Evolutionary conservation across 2,888 invertebrate genomes (phyloP).

Genomic region (Acheta domesticus): DNA sequence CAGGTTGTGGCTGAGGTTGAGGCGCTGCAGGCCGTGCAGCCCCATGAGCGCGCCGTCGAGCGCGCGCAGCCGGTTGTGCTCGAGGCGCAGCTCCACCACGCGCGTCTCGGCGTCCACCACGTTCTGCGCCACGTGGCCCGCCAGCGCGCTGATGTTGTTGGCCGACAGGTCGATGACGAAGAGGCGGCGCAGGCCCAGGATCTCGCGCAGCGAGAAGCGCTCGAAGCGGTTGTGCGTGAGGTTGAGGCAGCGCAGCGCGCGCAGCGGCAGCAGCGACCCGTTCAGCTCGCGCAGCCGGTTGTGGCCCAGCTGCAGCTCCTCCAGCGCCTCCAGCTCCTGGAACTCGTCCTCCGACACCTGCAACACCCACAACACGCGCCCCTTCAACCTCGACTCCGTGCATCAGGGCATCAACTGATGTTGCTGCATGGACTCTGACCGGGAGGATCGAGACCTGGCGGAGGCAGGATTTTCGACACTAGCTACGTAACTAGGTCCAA

Average conservation of each 20-base stretch:
- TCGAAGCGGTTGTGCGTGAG: constrained; percentile 70
- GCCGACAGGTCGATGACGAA: constrained; percentile 71
- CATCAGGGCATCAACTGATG: no score
- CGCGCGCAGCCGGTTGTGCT: constrained; percentile 67
- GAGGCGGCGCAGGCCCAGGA: constrained; percentile 67
- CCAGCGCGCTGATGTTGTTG: constrained; percentile 66
- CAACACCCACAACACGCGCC: no score
- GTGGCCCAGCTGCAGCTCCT: constrained; percentile 67
- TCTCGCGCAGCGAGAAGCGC: constrained; percentile 77
- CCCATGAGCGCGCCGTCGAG: constrained; percentile 74
- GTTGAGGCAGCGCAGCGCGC: constrained; percentile 65
- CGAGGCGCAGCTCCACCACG: constrained; percentile 67
- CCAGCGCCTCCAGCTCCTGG: constrained; percentile 63
- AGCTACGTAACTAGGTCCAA: no score
- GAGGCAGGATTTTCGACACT: no score
- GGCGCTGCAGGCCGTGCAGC: constrained; percentile 64
- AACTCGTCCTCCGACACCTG: constrained; percentile 75
- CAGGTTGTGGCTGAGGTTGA: constrained; percentile 73
- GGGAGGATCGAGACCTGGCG: no score
- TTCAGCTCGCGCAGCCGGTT: constrained; percentile 70
- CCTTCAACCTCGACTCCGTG: no score
- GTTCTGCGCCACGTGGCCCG: constrained; percentile 67
- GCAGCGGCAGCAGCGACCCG: constrained; percentile 66
- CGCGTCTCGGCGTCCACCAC: constrained; percentile 72
- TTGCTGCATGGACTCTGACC: no score